These are phyloP conservation scores for Noctua janthe DNA, from an alignment of 2,888 invertebrate genomes.

Conservation along the genomic window DNA sequence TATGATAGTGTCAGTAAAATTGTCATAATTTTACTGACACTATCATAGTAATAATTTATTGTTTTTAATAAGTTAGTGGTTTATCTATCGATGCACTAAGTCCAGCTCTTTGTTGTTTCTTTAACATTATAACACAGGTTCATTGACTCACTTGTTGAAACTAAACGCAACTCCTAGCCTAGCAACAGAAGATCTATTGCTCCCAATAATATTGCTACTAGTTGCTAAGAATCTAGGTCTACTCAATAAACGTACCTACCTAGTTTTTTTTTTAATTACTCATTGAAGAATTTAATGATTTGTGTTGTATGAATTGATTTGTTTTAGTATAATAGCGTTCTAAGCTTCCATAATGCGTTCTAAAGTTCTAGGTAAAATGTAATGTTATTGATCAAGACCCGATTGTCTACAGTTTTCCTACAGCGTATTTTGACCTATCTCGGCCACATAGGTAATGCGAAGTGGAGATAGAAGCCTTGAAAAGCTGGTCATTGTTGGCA, in stretches of 20 bases:
- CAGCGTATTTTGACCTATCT: too few species aligned
- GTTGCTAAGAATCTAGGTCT: conserved; percentile 5
- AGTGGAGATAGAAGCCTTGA: too few species aligned
- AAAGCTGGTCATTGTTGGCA: too few species aligned
- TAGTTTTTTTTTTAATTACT: background rate
- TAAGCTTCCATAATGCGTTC: background rate
- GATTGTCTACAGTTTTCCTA: too few species aligned
- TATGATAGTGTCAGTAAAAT: too few species aligned
- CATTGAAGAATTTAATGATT: background rate
- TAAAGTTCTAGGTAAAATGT: background rate
- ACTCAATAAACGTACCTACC: background rate
- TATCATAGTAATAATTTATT: conserved; percentile 29
- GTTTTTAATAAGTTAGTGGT: conserved; percentile 16
- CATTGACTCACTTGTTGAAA: conserved; percentile 48
- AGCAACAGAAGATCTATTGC: conserved; percentile 22
- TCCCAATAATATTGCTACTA: conserved; percentile 2
- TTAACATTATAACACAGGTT: conserved; percentile 44
- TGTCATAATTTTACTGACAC: too few species aligned
- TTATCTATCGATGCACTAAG: conserved; percentile 4
- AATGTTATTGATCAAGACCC: background rate
- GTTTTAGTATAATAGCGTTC: background rate
- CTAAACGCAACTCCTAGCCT: conserved; percentile 18
- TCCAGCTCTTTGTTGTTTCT: conserved; percentile 35
- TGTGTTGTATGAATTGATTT: background rate
- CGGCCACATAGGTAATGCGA: too few species aligned